These are phyloP conservation scores for Lithobates sylvaticus DNA, from an alignment of 2,797 vertebrate genomes.

Conservation along the genomic window DNA sequence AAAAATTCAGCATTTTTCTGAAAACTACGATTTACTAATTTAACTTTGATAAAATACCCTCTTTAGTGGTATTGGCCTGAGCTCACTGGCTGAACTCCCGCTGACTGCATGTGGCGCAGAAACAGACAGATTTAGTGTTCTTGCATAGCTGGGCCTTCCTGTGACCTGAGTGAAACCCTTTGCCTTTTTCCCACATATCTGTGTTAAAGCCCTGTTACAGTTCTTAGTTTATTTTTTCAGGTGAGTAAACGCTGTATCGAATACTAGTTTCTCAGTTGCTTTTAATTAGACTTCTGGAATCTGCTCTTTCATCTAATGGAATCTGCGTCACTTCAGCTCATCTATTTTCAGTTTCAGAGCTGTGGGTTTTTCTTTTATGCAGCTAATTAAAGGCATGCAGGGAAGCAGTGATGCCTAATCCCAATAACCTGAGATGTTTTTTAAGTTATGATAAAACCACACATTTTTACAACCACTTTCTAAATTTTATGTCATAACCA, in stretches of 20 bases:
- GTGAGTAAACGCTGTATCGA: conserved; percentile 88
- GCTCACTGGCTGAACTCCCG: conserved; percentile 76
- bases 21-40: not conserved
- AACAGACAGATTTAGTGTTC: conserved; percentile 78
- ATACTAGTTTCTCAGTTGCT: conserved; percentile 88
- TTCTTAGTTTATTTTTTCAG: conserved; percentile 93
- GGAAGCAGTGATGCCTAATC: conserved; percentile 79
- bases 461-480: conserved; percentile 72
- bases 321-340: conserved; percentile 79
- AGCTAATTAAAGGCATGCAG: conserved; percentile 84
- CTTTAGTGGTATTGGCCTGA: conserved; percentile 52
- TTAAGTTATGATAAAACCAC: conserved; percentile 75
- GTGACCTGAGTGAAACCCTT: conserved; percentile 76
- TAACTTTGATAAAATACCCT: conserved; percentile 1
- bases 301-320: conserved; percentile 84
- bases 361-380: conserved; percentile 78
- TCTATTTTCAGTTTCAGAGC: conserved; percentile 82
- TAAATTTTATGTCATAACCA: conserved; percentile 66
- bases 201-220: conserved; percentile 72
- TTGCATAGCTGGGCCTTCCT: conserved; percentile 72
- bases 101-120: conserved; percentile 73
- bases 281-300: conserved; percentile 92
- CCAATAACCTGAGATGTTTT: conserved; percentile 73
- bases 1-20: not conserved
- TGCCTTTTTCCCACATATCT: conserved; percentile 79